Evolutionary conservation across 2,113 vertebrate species (phyloP).

Genomic region (Trogon surrucura): DNA sequence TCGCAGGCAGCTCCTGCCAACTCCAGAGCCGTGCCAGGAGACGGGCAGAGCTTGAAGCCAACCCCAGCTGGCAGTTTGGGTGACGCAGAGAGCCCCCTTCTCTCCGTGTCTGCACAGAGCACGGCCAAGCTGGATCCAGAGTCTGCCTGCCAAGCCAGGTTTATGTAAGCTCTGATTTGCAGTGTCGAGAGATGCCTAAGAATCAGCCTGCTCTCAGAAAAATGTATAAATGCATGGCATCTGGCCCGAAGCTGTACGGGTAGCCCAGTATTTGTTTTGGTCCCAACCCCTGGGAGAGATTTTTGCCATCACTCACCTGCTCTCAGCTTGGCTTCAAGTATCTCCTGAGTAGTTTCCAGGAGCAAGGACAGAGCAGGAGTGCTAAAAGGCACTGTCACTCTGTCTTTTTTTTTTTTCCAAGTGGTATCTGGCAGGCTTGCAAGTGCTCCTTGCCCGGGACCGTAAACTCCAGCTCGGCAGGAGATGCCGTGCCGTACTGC

Average conservation of each 20-base stretch:
- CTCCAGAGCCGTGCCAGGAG: background rate
- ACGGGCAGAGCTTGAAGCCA: background rate
- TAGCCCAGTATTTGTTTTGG: background rate
- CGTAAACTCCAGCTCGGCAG: background rate
- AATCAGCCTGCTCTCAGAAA: background rate
- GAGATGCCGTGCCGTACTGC: background rate
- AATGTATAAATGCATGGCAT: background rate
- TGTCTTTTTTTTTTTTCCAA: background rate
- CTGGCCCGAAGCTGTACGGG: background rate
- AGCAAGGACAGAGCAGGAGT: background rate
- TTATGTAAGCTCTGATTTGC: conserved; percentile 29
- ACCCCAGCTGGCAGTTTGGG: background rate
- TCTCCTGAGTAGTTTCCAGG: background rate
- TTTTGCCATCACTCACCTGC: background rate
- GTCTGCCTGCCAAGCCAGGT: background rate
- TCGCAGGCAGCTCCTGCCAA: background rate
- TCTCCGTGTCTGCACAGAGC: background rate
- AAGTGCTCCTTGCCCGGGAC: background rate
- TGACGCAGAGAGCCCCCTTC: background rate
- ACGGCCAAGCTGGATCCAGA: background rate
- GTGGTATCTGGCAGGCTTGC: background rate
- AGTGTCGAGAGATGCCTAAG: background rate
- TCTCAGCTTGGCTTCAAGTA: background rate
- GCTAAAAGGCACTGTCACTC: background rate
- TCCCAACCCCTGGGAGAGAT: background rate